phyloP scores from a whole-genome alignment of 2,888 invertebrate genomes.

The Reticulitermes lucifugus region DNA sequence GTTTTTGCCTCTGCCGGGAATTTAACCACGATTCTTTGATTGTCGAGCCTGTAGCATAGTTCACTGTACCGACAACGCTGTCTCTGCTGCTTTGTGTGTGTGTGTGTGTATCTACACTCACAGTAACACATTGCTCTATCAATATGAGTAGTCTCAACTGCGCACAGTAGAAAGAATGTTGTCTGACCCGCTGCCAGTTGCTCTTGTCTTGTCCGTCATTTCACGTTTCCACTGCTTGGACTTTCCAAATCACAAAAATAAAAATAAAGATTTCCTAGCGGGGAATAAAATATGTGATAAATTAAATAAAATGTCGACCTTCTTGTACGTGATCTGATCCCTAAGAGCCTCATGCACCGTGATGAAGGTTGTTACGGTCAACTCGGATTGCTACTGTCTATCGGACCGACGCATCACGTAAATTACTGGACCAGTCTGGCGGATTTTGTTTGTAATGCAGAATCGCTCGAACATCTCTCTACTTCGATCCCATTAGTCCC shows the following conservation, averaged over 20 bases:
- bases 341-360: neutral
- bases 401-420: neutral
- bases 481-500: too few relatives aligned
- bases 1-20: too few relatives aligned
- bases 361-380: neutral
- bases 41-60: too few relatives aligned
- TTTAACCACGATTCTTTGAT: too few relatives aligned
- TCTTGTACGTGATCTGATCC: conserved; percentile 17
- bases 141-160: neutral
- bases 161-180: neutral
- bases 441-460: neutral
- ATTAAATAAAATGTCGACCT: conserved; percentile 20
- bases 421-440: neutral
- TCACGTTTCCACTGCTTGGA: neutral
- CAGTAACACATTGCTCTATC: too few relatives aligned
- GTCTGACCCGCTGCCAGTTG: neutral
- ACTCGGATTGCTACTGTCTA: too few relatives aligned
- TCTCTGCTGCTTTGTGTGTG: too few relatives aligned
- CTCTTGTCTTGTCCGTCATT: conserved; percentile 8
- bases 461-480: too few relatives aligned
- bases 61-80: too few relatives aligned
- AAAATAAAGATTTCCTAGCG: neutral
- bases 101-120: too few relatives aligned
- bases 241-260: conserved; percentile 13
- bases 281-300: neutral